These are phyloP conservation scores for Shinisaurus crocodilurus DNA, from an alignment of 2,113 vertebrate genomes.

Conservation along the genomic window DNA sequence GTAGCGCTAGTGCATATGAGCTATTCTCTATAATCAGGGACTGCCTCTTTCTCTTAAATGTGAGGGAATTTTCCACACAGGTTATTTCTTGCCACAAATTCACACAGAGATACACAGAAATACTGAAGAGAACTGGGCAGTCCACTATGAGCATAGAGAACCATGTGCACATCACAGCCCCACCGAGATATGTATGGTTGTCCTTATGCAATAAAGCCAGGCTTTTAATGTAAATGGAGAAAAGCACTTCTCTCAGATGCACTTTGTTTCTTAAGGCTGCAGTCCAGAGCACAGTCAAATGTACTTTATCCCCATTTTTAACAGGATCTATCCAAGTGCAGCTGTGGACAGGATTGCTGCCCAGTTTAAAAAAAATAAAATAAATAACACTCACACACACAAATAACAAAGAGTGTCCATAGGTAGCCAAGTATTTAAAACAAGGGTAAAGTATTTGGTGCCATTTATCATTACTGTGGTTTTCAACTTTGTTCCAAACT, in stretches of 20 bases:
- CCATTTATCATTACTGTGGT: background rate
- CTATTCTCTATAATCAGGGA: background rate
- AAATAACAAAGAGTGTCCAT: background rate
- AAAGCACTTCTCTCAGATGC: background rate
- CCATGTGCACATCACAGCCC: background rate
- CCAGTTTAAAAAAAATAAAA: no score
- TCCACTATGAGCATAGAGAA: background rate
- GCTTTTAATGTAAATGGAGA: background rate
- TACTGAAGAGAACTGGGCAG: background rate
- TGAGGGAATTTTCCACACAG: background rate
- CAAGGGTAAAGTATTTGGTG: constrained; percentile 6
- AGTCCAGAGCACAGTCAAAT: background rate
- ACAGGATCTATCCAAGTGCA: background rate
- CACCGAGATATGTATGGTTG: no score
- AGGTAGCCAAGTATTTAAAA: constrained; percentile 23
- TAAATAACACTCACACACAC: background rate
- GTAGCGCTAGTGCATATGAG: background rate
- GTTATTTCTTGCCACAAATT: background rate
- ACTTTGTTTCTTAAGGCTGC: background rate
- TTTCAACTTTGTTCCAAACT: background rate
- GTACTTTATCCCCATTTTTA: background rate
- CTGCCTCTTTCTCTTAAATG: background rate
- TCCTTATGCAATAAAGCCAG: background rate
- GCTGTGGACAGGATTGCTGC: background rate
- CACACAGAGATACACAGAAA: background rate